Conservation (phyloP, 2,113 vertebrate species). For the Romanogobio albipinnatus region DNA sequence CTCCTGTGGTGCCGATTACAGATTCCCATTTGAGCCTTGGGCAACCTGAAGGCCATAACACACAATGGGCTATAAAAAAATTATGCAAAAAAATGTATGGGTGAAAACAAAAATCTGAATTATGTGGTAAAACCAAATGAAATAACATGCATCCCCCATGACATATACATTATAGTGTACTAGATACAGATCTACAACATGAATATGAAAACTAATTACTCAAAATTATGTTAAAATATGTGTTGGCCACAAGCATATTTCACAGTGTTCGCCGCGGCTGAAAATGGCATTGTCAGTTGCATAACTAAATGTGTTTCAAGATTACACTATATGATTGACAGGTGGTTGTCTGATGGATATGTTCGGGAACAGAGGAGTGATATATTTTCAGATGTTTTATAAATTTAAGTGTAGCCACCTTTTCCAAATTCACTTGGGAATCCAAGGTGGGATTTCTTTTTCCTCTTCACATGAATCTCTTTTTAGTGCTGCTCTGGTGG, state of each 20-base stretch:
- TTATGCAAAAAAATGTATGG: background rate
- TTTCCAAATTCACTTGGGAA: background rate
- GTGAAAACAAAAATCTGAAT: background rate
- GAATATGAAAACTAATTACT: background rate
- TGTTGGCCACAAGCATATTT: background rate
- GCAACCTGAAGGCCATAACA: slow-evolving; percentile 31
- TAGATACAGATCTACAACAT: background rate
- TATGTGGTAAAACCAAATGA: background rate
- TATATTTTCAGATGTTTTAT: slow-evolving; percentile 23
- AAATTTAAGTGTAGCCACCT: background rate
- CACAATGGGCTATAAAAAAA: slow-evolving; percentile 14
- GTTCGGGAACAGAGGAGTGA: background rate
- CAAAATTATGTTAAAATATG: background rate
- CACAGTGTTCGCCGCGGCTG: background rate
- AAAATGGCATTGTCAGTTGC: background rate
- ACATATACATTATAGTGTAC: background rate
- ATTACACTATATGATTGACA: background rate
- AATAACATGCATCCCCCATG: background rate
- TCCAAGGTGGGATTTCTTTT: slow-evolving; percentile 11
- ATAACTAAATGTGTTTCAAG: background rate
- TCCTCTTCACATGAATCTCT: background rate
- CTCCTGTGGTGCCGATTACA: background rate
- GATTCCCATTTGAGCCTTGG: background rate
- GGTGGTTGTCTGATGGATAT: background rate
- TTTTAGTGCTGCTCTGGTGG: background rate